Evolutionary conservation across 2,888 invertebrate genomes (phyloP).

Genomic region (Cordilura impudica): DNA sequence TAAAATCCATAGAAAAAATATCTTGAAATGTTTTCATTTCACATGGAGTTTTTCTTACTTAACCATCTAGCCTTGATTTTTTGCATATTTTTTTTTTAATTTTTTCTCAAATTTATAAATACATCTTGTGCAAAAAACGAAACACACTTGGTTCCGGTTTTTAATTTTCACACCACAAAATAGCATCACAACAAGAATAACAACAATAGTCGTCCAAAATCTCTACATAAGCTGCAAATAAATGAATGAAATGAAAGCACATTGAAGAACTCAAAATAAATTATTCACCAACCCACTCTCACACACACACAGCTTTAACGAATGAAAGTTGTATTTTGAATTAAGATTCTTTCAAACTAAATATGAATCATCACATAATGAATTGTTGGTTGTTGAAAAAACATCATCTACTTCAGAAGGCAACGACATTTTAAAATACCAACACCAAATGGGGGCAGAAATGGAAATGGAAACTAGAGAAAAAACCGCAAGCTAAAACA

Average conservation of each 20-base stretch:
- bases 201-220: background rate
- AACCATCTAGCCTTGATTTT: background rate
- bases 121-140: background rate
- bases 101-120: background rate
- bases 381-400: background rate
- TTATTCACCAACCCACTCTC: too few species aligned
- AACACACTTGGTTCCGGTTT: background rate
- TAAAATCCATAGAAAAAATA: too few species aligned
- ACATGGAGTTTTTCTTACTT: too few species aligned
- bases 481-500: constrained; percentile 49
- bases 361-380: constrained; percentile 35
- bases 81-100: background rate
- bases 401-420: constrained; percentile 36
- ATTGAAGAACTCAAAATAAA: background rate
- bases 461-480: background rate
- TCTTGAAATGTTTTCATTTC: too few species aligned
- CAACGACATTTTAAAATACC: constrained; percentile 35
- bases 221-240: background rate
- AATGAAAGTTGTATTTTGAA: background rate
- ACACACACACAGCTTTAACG: background rate
- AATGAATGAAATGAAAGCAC: background rate
- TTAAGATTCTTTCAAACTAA: background rate
- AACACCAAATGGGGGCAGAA: background rate
- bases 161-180: background rate
- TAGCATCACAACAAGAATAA: background rate